Evolutionary conservation across 2,888 invertebrate genomes (phyloP).

Genomic region (Criorhina ranunculi): DNA sequence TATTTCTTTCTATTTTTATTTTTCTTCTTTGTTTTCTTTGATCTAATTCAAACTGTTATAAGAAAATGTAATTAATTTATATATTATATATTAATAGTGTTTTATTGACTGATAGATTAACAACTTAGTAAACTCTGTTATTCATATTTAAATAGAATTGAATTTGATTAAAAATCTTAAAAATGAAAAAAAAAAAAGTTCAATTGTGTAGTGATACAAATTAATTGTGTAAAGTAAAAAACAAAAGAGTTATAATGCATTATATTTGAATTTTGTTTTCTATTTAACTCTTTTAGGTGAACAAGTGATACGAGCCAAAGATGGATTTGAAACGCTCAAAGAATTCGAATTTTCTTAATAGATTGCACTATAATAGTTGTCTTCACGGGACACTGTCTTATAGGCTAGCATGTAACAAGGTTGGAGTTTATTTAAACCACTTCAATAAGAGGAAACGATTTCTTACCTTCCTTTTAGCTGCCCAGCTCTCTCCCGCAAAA

Average conservation of each 20-base stretch:
- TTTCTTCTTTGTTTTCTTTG: conserved; percentile 44
- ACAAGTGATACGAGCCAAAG: too few relatives aligned
- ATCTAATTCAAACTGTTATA: conserved; percentile 77
- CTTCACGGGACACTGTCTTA: too few relatives aligned
- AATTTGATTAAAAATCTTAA: conserved; percentile 69
- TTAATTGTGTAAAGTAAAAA: conserved; percentile 76
- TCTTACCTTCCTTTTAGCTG: too few relatives aligned
- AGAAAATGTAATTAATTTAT: conserved; percentile 74
- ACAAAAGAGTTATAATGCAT: conserved; percentile 77
- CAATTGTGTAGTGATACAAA: conserved; percentile 66
- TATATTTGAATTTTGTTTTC: conserved; percentile 26
- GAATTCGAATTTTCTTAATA: too few relatives aligned
- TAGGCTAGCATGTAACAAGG: too few relatives aligned
- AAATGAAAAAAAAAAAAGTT: conserved; percentile 77
- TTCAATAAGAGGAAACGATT: too few relatives aligned
- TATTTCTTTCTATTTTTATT: conserved; percentile 15
- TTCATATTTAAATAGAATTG: conserved; percentile 73
- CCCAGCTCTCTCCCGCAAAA: too few relatives aligned
- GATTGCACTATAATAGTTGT: too few relatives aligned
- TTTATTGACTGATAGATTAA: conserved; percentile 83
- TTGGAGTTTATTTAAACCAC: too few relatives aligned
- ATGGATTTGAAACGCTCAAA: too few relatives aligned
- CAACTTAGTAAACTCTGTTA: conserved; percentile 77
- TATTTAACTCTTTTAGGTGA: too few relatives aligned
- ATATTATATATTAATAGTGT: conserved; percentile 77